Conservation (phyloP, 2,113 vertebrate species). For the Micronisus gabar region DNA sequence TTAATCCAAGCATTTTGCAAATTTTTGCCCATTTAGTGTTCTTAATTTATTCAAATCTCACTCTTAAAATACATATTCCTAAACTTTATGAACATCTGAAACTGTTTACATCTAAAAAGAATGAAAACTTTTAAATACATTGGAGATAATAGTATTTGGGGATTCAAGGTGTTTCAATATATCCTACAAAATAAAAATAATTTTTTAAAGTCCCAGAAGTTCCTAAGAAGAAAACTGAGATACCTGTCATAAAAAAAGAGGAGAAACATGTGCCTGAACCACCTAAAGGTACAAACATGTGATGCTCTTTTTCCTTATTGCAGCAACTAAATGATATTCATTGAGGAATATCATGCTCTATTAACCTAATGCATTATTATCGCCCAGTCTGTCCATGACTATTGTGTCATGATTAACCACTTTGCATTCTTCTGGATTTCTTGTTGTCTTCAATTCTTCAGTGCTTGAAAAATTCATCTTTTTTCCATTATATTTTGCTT, state of each 20-base stretch:
- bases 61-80: neutral
- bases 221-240: conserved; percentile 72
- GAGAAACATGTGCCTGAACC: conserved; percentile 68
- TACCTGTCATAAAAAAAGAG: conserved; percentile 67
- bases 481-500: neutral
- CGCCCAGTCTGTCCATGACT: neutral
- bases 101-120: neutral
- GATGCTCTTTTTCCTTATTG: neutral
- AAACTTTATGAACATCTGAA: neutral
- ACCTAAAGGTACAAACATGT: conserved; percentile 69
- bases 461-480: neutral
- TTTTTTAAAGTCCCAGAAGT: conserved; percentile 73
- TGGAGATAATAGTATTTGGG: neutral
- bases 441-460: conserved; percentile 23
- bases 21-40: neutral
- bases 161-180: neutral
- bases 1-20: neutral
- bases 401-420: neutral
- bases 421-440: conserved; percentile 18
- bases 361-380: neutral
- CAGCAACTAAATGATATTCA: neutral
- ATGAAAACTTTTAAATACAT: neutral
- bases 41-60: neutral
- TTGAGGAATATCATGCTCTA: neutral
- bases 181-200: conserved; percentile 4